phyloP scores from a whole-genome alignment of 1,140 invertebrate species.

The Holcopasites calliopsidis region DNA sequence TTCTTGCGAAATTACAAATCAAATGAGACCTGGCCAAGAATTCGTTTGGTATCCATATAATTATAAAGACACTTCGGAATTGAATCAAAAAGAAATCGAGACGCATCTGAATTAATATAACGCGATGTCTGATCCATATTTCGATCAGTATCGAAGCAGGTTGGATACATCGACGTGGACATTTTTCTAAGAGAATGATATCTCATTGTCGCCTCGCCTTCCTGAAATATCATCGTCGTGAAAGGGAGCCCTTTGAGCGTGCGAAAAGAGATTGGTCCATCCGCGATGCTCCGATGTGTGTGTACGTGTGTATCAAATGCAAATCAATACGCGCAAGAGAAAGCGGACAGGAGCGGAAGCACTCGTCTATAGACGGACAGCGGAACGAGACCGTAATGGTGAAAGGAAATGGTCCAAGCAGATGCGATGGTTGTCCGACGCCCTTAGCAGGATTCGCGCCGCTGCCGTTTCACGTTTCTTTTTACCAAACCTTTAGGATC shows the following conservation, averaged over 20 bases:
- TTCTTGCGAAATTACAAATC: no score
- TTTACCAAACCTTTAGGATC: background rate
- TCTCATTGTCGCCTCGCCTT: background rate
- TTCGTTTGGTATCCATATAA: no score
- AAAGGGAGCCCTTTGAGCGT: slow-evolving; percentile 20
- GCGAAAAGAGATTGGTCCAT: slow-evolving; percentile 25
- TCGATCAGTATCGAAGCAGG: no score
- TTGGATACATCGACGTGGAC: background rate
- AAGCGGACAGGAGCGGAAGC: slow-evolving; percentile 2
- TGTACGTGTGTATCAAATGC: slow-evolving; percentile 28
- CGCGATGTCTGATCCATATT: no score
- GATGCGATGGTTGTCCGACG: slow-evolving; percentile 35
- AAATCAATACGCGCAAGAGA: slow-evolving; percentile 41
- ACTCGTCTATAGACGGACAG: background rate
- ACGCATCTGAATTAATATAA: no score
- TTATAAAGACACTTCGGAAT: no score
- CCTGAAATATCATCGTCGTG: slow-evolving; percentile 35
- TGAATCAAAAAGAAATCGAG: no score
- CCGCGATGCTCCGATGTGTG: background rate
- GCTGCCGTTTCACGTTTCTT: background rate
- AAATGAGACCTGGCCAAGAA: no score
- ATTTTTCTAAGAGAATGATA: background rate
- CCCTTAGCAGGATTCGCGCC: slow-evolving; percentile 24
- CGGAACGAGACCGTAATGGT: slow-evolving; percentile 43
- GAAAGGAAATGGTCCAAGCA: slow-evolving; percentile 44